Conservation (phyloP, 2,797 vertebrate genomes). For the Ataeniobius toweri region DNA sequence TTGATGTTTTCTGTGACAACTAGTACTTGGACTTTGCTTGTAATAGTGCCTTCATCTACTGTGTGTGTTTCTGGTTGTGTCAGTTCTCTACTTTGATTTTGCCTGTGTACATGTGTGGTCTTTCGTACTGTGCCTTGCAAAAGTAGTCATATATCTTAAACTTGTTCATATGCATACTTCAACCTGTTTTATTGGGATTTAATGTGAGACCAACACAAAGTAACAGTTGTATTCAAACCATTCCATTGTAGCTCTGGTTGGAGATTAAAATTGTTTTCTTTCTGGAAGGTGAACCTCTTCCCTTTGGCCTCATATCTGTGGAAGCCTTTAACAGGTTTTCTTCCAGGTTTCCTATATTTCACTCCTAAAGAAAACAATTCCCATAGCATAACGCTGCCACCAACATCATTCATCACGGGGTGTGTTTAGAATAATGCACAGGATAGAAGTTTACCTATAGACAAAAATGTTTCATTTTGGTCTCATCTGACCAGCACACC, state of each 20-base stretch:
- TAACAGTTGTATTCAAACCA: neutral
- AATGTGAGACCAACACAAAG: neutral
- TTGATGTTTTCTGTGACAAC: conserved; percentile 68
- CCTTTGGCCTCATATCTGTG: neutral
- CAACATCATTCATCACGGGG: neutral
- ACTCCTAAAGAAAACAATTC: neutral
- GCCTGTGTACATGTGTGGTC: conserved; percentile 40
- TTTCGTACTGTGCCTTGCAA: conserved; percentile 18
- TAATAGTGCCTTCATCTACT: conserved; percentile 86
- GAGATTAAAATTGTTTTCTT: neutral
- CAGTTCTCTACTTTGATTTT: conserved; percentile 60
- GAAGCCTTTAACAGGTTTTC: neutral
- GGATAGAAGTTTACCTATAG: neutral
- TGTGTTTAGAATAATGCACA: neutral
- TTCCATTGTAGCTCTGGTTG: neutral
- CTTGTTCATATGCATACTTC: neutral
- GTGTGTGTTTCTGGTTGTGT: conserved; percentile 58
- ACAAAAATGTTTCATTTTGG: neutral
- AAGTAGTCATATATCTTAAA: neutral
- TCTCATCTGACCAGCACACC: neutral
- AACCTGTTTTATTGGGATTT: neutral
- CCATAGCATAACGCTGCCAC: neutral
- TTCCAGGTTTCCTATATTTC: neutral
- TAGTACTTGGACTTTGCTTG: conserved; percentile 82
- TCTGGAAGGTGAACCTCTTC: neutral